These are phyloP conservation scores for Dusona sp. DNA, from an alignment of 2,888 invertebrate species.

Conservation along the genomic window DNA sequence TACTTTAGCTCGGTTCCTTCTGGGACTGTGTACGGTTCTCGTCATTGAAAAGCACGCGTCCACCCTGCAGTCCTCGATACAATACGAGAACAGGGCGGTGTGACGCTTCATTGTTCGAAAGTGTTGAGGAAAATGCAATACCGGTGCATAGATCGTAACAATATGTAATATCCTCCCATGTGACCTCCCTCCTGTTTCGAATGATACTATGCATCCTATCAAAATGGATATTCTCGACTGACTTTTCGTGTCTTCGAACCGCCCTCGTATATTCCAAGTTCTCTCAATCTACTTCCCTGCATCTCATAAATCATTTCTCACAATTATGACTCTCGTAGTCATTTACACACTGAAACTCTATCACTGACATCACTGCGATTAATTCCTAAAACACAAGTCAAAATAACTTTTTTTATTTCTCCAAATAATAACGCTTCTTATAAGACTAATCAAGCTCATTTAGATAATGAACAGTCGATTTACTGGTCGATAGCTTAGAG, in stretches of 20 bases:
- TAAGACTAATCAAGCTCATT: background rate
- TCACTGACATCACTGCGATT: background rate
- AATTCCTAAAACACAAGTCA: background rate
- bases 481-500: background rate
- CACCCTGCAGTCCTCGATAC: slow-evolving; percentile 54
- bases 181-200: slow-evolving; percentile 47
- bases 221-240: slow-evolving; percentile 40
- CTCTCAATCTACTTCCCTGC: slow-evolving; percentile 21
- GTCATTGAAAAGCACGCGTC: slow-evolving; percentile 29
- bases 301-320: slow-evolving; percentile 13
- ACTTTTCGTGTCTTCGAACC: slow-evolving; percentile 25
- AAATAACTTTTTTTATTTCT: background rate
- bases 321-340: background rate
- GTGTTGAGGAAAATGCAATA: slow-evolving; percentile 76
- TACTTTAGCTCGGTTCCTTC: slow-evolving; percentile 75
- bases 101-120: slow-evolving; percentile 77
- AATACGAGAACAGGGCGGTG: slow-evolving; percentile 73
- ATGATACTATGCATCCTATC: slow-evolving; percentile 18
- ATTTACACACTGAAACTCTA: background rate
- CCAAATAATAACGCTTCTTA: background rate
- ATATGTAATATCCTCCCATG: slow-evolving; percentile 74
- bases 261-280: slow-evolving; percentile 28
- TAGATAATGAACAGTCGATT: background rate
- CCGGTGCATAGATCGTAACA: slow-evolving; percentile 75
- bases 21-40: slow-evolving; percentile 71